Evolutionary conservation across 1,140 invertebrate species (phyloP).

Genomic region (Drosophila lini): DNA sequence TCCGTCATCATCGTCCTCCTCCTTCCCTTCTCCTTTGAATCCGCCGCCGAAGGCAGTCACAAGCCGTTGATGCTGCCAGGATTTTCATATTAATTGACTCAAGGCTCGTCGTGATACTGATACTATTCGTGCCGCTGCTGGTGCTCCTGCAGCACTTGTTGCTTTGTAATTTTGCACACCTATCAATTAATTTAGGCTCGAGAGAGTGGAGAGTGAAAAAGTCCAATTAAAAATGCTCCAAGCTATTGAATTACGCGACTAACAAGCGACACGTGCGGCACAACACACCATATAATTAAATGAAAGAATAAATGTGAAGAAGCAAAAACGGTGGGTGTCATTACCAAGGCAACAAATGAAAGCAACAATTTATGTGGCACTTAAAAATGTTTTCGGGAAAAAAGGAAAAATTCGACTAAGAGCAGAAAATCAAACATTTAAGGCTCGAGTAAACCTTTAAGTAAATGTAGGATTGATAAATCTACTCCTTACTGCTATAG

Average conservation of each 20-base stretch:
- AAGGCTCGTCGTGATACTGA: constrained; percentile 15
- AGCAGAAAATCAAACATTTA: background rate
- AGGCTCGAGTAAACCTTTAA: too few relatives aligned
- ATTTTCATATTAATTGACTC: constrained; percentile 61
- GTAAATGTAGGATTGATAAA: background rate
- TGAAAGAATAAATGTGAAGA: constrained; percentile 31
- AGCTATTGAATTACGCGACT: constrained; percentile 52
- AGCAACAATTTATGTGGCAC: constrained; percentile 10
- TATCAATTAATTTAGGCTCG: constrained; percentile 59
- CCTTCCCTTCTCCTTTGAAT: background rate
- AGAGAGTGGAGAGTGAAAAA: constrained; percentile 26
- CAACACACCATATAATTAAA: constrained; percentile 40
- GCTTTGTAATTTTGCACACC: constrained; percentile 59
- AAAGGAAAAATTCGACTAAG: background rate
- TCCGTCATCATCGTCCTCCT: constrained; percentile 9
- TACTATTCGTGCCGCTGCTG: constrained; percentile 14
- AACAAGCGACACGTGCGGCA: constrained; percentile 58
- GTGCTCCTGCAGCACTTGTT: constrained; percentile 18
- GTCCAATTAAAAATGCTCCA: constrained; percentile 55
- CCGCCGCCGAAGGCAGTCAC: background rate
- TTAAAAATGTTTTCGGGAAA: constrained; percentile 1
- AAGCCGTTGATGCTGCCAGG: constrained; percentile 37
- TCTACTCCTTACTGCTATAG: background rate
- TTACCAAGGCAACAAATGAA: constrained; percentile 40
- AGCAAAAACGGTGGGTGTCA: background rate